Evolutionary conservation across 2,797 vertebrate species (phyloP), one percentile per base, ranked within the genome.

Genomic region (Chelidonichthys spinosus): DNA sequence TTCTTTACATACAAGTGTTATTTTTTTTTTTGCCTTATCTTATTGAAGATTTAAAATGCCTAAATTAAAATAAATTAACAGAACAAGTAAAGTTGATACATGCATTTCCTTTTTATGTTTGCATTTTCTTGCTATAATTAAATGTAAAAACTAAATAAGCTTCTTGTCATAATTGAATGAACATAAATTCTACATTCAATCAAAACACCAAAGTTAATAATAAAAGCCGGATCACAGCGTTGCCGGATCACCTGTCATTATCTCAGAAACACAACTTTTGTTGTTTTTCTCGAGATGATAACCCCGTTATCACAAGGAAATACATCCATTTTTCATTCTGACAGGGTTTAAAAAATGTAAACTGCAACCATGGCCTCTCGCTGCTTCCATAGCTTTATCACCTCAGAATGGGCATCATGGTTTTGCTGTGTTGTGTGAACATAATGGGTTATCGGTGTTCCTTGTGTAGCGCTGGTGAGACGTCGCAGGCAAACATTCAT

Each of bases 401-500:
- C 52, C 18, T 61, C 42, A 36, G 15, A 18, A 35, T 32, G 5
- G n/a, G 14, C 49, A 33, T 7, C 53, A 52, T 62, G 50, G 33
- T 49, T 66, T 73, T 63, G 1, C 10, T 39, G 2, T 44, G 15
- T 47, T 60, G 47, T 42, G 42, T 17, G 40, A 37, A 59, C 46
- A 0, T 69, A 40, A 72, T 74, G 39, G 17, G 63, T 63, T 70
- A 50, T 63, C 0, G 1, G 10, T 65, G 25, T 73, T 50, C 53
- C 32, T 37, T 37, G 56, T 58, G 53, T 32, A 69, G 47, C n/a
- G 1, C 13, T 49, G 64, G 18, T 59, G 42, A 79, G 76, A 70
- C 46, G 69, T 76, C 74, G 43, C 75, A 83, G 69, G 64, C 72
- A 74, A 82, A 80, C 79, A 72, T 59, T 65, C 47, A 59, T 85